Conservation (phyloP, 2,797 vertebrate species). For the Gymnodraco acuticeps region DNA sequence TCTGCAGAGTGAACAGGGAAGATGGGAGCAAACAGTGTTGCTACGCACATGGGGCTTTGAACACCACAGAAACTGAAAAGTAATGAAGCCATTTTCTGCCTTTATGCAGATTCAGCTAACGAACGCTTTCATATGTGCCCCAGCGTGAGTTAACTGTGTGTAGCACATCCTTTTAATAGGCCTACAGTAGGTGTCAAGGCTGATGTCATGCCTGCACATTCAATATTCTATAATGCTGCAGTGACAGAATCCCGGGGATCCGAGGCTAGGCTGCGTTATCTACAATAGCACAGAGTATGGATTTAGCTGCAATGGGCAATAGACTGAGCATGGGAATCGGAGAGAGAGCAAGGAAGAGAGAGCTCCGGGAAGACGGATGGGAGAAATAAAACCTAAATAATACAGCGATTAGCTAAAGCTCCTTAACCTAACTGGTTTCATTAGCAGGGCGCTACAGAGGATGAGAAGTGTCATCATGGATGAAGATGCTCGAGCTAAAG, state of each 20-base stretch:
- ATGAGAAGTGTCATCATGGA: slow-evolving; percentile 54
- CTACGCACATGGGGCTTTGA: slow-evolving; percentile 16
- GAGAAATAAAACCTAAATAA: slow-evolving; percentile 44
- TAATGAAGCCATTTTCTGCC: slow-evolving; percentile 53
- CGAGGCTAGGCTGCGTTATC: slow-evolving; percentile 67
- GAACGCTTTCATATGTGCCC: slow-evolving; percentile 39
- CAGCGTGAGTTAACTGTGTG: slow-evolving; percentile 27
- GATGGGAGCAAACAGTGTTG: slow-evolving; percentile 39
- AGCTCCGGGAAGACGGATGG: slow-evolving; percentile 11
- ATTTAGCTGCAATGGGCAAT: slow-evolving; percentile 66
- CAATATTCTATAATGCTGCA: slow-evolving; percentile 50
- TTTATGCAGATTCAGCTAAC: slow-evolving; percentile 41
- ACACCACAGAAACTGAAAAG: slow-evolving; percentile 25
- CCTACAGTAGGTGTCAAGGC: slow-evolving; percentile 63
- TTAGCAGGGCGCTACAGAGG: slow-evolving; percentile 51
- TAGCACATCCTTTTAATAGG: slow-evolving; percentile 43
- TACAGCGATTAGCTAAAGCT: slow-evolving; percentile 68
- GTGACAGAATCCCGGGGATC: slow-evolving; percentile 60
- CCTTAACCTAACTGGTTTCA: slow-evolving; percentile 67
- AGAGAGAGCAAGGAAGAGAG: slow-evolving; percentile 4
- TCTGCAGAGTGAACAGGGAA: slow-evolving; percentile 44
- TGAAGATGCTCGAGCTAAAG: slow-evolving; percentile 43
- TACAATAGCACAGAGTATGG: slow-evolving; percentile 65
- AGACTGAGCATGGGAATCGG: slow-evolving; percentile 44
- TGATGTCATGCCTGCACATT: slow-evolving; percentile 57